Evolutionary conservation across 2,113 vertebrate genomes (phyloP).

Genomic region (Origma solitaria): DNA sequence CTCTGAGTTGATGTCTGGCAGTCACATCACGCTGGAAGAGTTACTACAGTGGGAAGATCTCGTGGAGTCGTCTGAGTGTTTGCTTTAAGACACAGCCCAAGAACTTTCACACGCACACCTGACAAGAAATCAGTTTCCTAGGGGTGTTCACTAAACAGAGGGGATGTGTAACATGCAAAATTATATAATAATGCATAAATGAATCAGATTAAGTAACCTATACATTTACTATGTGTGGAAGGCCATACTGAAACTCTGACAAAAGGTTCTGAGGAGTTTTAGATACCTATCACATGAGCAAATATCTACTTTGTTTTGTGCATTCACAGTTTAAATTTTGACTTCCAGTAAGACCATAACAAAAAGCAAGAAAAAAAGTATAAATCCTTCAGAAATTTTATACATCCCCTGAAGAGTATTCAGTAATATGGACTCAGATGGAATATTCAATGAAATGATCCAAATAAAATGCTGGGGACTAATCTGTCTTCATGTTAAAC

Average conservation of each 20-base stretch:
- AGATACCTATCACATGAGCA: neutral
- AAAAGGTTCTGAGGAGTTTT: neutral
- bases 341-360: neutral
- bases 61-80: neutral
- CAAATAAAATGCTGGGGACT: neutral
- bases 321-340: slow-evolving; percentile 22
- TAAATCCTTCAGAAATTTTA: neutral
- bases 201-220: neutral
- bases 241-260: neutral
- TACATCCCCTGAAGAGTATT: neutral
- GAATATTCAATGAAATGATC: neutral
- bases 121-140: neutral
- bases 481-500: neutral
- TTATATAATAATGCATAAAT: neutral
- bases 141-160: neutral
- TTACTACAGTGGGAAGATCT: neutral
- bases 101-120: neutral
- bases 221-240: neutral
- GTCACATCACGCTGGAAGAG: neutral
- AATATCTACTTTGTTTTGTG: neutral
- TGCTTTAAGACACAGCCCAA: neutral
- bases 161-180: neutral
- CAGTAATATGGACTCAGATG: slow-evolving; percentile 3
- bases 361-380: neutral
- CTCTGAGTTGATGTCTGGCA: neutral